Percentiles rank a stretch among this genome's conserved stretches.
These are phyloP conservation scores for Sorex araneus DNA, from an alignment of 2,113 vertebrate genomes.

Conservation along the genomic window DNA sequence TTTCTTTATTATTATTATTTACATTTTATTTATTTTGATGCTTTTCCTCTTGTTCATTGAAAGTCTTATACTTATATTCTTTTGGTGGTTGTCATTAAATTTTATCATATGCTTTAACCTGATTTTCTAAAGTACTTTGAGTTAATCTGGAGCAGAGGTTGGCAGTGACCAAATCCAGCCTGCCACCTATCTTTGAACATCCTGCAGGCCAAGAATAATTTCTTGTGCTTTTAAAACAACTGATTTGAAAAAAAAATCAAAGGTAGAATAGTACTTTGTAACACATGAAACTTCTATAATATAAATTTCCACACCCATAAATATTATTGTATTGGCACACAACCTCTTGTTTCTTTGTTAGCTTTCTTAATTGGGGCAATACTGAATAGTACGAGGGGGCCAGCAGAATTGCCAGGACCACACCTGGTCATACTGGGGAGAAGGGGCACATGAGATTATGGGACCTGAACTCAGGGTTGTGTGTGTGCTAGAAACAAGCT, in stretches of 20 bases:
- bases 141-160: neutral
- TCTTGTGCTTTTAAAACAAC: conserved; percentile 2
- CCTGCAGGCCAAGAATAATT: neutral
- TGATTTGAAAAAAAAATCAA: neutral
- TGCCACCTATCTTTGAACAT: neutral
- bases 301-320: neutral
- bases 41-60: conserved; percentile 39
- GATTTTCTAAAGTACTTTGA: conserved; percentile 33
- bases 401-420: no score
- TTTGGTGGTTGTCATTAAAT: conserved; percentile 5
- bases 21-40: neutral
- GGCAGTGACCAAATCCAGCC: no score
- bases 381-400: no score
- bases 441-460: no score
- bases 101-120: neutral
- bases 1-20: neutral
- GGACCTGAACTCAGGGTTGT: no score
- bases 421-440: no score
- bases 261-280: conserved; percentile 6
- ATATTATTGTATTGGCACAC: neutral
- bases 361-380: no score
- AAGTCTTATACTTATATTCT: neutral
- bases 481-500: no score
- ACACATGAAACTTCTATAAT: neutral
- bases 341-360: no score